Base-by-base conservation (phyloP, 2,888 invertebrate species). In the Smittia sp. region DNA sequence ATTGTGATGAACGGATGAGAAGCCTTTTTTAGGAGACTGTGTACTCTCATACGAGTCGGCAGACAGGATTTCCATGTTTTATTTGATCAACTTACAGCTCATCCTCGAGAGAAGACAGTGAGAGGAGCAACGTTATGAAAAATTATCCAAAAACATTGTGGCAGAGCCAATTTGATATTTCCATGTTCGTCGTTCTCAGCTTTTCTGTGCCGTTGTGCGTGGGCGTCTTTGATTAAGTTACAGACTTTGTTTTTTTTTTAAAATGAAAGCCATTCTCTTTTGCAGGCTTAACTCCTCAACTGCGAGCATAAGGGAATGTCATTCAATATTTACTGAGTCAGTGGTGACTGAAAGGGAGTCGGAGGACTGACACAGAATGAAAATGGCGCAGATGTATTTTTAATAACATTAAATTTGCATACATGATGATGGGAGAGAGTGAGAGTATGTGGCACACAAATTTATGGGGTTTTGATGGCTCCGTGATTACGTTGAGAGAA, bases 331-430 rank as follows among this genome's bases (percentile, higher is more conserved):
- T 32, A 65, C 15, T 13, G 25, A 63, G 22, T 63, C 62, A 24
- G 62, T 63, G n/a, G 15, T 46, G 15, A 46, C n/a, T 58, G 22
- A 58, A 18, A 58, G 20, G 9, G 18, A 18, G 18, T 7, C 15
- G 9, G 13, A 15, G 52, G 15, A 15, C 3, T 7, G 3, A 15
- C n/a, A 2, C 22, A 58, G 22, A 54, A 69, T 27, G 52, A 69
- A 25, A 52, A 69, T 69, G 69, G 27, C 69, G 69, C 54, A 54
- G 54, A 69, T 69, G 54, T 69, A 52, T 69, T 69, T 69, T 69
- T 69, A 69, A 69, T 69, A 52, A 69, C 22, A 69, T 69, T 69
- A 69, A 69, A 69, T 69, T 69, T 69, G 52, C 69, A 69, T 69
- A 32, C 27, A 52, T 69, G 69, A 69, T 69, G 69, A 69, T 27